A percentile compares a stretch with the other conserved stretches of the same genome.
Evolutionary conservation across 2,113 vertebrate genomes (phyloP).

Genomic region (Cnemophilus loriae): DNA sequence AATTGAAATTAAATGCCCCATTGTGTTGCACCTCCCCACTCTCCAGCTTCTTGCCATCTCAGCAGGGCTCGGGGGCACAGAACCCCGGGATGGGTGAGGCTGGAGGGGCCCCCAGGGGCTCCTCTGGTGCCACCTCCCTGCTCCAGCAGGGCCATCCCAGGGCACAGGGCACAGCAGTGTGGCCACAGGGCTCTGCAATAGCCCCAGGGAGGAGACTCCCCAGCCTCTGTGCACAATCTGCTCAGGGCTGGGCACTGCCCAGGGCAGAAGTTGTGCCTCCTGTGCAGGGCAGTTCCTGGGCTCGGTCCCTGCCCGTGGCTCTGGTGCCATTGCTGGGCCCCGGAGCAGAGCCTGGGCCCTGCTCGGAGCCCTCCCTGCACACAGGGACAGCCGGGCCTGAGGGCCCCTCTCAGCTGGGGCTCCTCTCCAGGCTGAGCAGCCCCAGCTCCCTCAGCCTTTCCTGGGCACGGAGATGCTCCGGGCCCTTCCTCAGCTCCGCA

Average conservation of each 20-base stretch:
- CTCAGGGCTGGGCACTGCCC: background rate
- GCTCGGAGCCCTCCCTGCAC: background rate
- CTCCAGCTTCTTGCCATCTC: fast-evolving
- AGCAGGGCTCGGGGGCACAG: background rate
- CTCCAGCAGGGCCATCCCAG: background rate
- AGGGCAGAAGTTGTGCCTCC: background rate
- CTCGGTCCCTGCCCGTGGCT: background rate
- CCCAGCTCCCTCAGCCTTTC: background rate
- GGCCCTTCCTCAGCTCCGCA: background rate
- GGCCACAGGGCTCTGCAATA: background rate
- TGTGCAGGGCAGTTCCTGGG: background rate
- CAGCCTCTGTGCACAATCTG: background rate
- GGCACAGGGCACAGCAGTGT: background rate
- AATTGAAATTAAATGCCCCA: too few relatives aligned
- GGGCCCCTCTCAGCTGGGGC: background rate
- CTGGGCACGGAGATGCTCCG: background rate
- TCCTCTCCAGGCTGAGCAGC: background rate
- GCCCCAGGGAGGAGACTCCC: background rate
- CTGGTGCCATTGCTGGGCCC: background rate
- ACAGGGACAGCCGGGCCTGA: background rate
- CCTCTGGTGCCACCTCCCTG: background rate
- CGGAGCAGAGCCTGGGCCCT: background rate
- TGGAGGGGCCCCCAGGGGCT: background rate
- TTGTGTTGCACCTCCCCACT: background rate
- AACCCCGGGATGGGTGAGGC: fast-evolving